A percentile compares a stretch with the other conserved stretches of the same genome.
These are phyloP conservation scores for Papilio aristodemus DNA, from an alignment of 1,140 invertebrate species.

Conservation along the genomic window DNA sequence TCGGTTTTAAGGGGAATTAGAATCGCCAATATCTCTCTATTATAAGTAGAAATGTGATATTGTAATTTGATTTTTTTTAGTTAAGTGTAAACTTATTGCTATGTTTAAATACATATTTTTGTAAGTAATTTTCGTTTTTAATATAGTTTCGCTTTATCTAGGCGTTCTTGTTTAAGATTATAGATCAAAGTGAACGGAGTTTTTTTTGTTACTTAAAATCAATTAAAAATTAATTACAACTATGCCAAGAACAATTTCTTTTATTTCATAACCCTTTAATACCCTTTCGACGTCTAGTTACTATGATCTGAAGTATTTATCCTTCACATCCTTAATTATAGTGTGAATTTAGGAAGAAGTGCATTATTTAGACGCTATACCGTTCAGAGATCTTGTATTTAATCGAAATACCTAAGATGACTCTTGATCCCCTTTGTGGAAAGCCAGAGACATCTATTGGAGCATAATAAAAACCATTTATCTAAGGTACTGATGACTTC, in stretches of 20 bases:
- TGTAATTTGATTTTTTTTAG: constrained; percentile 76
- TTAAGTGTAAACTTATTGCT: constrained; percentile 77
- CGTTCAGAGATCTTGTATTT: too few relatives aligned
- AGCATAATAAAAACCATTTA: background rate
- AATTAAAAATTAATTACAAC: constrained; percentile 79
- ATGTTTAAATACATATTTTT: constrained; percentile 77
- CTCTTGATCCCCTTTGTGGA: background rate
- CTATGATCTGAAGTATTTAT: too few relatives aligned
- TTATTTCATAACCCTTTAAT: constrained; percentile 44
- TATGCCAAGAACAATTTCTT: constrained; percentile 73
- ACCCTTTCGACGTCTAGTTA: too few relatives aligned
- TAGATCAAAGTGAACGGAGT: constrained; percentile 70
- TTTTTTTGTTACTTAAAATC: constrained; percentile 81
- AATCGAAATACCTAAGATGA: too few relatives aligned
- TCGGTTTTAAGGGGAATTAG: constrained; percentile 62
- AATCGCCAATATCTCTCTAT: constrained; percentile 78
- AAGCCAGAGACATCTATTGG: constrained; percentile 2
- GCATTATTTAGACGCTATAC: too few relatives aligned
- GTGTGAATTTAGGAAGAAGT: too few relatives aligned
- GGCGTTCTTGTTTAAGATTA: constrained; percentile 72
- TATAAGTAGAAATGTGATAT: constrained; percentile 80
- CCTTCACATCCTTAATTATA: too few relatives aligned
- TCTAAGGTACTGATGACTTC: too few relatives aligned
- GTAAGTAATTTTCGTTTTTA: constrained; percentile 77
- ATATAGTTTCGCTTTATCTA: constrained; percentile 73